Percentiles rank a stretch among this genome's conserved stretches.
These are phyloP conservation scores for Haplotaxodon microlepis DNA, from an alignment of 2,113 vertebrate genomes.

Conservation along the genomic window DNA sequence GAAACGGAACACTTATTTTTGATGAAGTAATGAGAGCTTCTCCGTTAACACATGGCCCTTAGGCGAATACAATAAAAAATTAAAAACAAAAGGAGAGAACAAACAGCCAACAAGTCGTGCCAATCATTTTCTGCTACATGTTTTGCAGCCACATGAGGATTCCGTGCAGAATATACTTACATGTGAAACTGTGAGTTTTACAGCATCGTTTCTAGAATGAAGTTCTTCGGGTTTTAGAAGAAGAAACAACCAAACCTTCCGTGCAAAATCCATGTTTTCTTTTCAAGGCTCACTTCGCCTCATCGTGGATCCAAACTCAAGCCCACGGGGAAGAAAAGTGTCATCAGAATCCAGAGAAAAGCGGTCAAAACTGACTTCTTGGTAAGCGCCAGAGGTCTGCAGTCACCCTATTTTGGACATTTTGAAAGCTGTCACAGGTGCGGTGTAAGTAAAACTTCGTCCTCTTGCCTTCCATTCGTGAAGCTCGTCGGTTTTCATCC, in stretches of 20 bases:
- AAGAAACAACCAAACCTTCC: slow-evolving; percentile 30
- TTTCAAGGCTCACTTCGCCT: slow-evolving; percentile 6
- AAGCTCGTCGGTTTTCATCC: not conserved
- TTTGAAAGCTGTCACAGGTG: slow-evolving; percentile 7
- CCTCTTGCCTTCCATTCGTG: not conserved
- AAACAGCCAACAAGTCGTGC: not conserved
- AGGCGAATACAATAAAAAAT: not conserved
- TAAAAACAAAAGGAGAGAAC: not conserved
- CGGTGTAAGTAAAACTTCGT: not conserved
- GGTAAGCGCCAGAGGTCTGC: not conserved
- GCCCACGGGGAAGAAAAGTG: not conserved
- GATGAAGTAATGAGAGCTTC: not conserved
- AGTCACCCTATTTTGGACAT: slow-evolving; percentile 26
- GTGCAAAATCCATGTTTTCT: slow-evolving; percentile 57
- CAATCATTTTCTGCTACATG: not conserved
- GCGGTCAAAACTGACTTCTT: not conserved
- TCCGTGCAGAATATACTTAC: slow-evolving; percentile 49
- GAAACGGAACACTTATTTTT: not conserved
- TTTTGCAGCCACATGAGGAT: not conserved
- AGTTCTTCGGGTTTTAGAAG: slow-evolving; percentile 30
- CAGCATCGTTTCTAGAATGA: slow-evolving; percentile 54
- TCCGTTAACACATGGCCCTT: not conserved
- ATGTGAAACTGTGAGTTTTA: slow-evolving; percentile 64
- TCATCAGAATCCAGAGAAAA: slow-evolving; percentile 12
- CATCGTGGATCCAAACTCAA: slow-evolving; percentile 32